Evolutionary conservation across 2,797 vertebrate genomes (phyloP).

Genomic region (Mallotus villosus): DNA sequence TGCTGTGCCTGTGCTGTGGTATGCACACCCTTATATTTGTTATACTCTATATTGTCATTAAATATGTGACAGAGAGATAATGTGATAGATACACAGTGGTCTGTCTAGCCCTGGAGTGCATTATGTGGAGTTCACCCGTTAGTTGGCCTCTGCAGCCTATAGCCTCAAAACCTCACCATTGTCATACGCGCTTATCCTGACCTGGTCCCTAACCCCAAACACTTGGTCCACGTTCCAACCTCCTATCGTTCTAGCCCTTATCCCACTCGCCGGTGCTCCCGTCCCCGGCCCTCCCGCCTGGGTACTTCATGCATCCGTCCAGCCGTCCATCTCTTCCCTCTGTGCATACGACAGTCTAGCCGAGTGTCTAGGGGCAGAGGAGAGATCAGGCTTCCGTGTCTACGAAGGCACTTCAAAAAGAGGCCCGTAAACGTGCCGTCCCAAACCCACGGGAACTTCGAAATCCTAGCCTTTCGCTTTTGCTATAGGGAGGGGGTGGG

Average conservation of each 20-base stretch:
- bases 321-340: background rate
- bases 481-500: constrained; percentile 23
- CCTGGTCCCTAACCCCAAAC: constrained; percentile 57
- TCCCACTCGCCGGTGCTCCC: too few relatives aligned
- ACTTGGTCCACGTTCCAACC: background rate
- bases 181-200: constrained; percentile 57
- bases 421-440: constrained; percentile 56
- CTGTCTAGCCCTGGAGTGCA: constrained; percentile 84
- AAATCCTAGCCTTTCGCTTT: constrained; percentile 22
- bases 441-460: too few relatives aligned
- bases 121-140: constrained; percentile 73
- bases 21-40: constrained; percentile 52
- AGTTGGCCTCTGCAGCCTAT: constrained; percentile 51
- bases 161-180: constrained; percentile 61
- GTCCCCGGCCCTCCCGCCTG: too few relatives aligned
- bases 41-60: constrained; percentile 71
- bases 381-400: constrained; percentile 58
- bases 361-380: constrained; percentile 39
- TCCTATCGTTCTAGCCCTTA: background rate
- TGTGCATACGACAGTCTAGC: background rate
- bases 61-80: constrained; percentile 71
- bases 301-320: background rate
- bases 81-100: constrained; percentile 82
- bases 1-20: constrained; percentile 32
- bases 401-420: constrained; percentile 77